Base-by-base conservation (phyloP, 1,140 invertebrate species). In the Lucilia sericata region DNA sequence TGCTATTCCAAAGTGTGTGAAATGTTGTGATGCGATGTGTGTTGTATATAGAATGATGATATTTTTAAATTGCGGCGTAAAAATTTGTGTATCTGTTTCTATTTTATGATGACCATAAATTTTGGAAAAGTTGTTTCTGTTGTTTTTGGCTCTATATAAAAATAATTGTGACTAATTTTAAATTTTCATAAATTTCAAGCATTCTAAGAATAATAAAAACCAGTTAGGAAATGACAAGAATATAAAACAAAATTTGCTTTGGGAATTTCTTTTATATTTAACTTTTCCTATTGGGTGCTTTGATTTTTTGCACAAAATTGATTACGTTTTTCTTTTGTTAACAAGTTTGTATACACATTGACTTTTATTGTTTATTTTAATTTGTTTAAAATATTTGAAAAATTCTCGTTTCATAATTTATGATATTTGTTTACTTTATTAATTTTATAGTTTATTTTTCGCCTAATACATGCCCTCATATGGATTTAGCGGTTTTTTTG, bases 401-500 rank as follows among this genome's bases (percentile, higher is more conserved):
- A 70, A 70, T 70, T 10, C 21, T 30, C 7, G 3, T 70, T 25
- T 21, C 3, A 70, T 21, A 25, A 70, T 70, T 70, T 21, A 70
- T 70, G 65, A 70, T 5, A 25, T 70, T 70, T 70, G 9, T 70
- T 70, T 19, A 19, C 5, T 70, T 70, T 10, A 10, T 70, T 70
- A 19, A 10, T 70, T 70, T 25, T 5, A 2, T 10, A 70, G 25
- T 60, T 2, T 12, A 70, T 70, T 60, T 17, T 12, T 60, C 14
- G 2, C 7, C 55, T 70, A 70, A 70, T 70, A 25, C 76, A 80
- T 80, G 47, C 47, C 76, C n/a, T 21, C 76, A 25, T 49, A 80
- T 80, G 47, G 76, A 80, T 80, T 78, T 19, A 49, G 9, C 19
- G n/a, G n/a, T 21, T 78, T 78, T n/a, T 25, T 80, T 49, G 76